Evolutionary conservation across 2,113 vertebrate species (phyloP).

Genomic region (Archilochus colubris): DNA sequence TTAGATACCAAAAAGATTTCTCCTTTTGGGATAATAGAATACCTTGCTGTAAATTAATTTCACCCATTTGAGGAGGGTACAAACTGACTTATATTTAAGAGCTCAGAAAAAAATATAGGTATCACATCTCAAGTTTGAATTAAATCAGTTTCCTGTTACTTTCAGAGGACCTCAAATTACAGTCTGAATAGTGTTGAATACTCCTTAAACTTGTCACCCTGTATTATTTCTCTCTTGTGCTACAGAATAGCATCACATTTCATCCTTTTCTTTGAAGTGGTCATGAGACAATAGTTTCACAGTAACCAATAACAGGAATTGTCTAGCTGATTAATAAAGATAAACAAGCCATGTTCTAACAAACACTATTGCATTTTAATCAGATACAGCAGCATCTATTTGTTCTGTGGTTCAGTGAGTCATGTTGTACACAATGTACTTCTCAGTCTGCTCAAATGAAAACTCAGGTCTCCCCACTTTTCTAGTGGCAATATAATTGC

Average conservation of each 20-base stretch:
- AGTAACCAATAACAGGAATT: background rate
- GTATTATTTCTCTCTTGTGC: background rate
- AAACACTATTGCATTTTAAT: background rate
- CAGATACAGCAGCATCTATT: background rate
- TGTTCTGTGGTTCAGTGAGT: background rate
- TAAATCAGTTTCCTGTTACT: background rate
- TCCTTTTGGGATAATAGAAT: background rate
- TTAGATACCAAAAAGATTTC: background rate
- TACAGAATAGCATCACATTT: background rate
- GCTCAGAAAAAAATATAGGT: background rate
- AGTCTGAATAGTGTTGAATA: background rate
- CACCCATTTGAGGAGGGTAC: background rate
- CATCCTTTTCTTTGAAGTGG: background rate
- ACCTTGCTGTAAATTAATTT: background rate
- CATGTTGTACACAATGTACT: background rate
- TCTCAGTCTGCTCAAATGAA: background rate
- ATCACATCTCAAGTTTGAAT: background rate
- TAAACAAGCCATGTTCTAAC: background rate
- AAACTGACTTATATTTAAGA: background rate
- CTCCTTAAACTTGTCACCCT: background rate
- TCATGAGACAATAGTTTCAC: background rate
- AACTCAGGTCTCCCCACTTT: background rate
- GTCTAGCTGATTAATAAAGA: background rate
- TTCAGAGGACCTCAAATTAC: background rate
- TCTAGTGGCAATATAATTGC: conserved; percentile 15